Evolutionary conservation across 2,888 invertebrate species (phyloP).

Genomic region (Drosophila monieri): DNA sequence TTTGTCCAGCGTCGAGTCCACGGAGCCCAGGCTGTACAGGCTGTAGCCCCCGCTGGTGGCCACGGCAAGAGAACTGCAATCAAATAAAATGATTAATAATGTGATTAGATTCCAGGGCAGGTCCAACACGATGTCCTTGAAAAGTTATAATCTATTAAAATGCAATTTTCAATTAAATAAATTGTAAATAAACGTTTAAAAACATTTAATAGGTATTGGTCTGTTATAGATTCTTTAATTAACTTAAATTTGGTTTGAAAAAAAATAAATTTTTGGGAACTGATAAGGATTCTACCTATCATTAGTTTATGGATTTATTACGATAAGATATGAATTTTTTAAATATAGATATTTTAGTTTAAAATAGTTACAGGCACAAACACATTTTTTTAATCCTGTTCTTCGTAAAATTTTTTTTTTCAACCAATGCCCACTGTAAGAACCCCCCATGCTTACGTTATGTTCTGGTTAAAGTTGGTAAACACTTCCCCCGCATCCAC

Average conservation of each 20-base stretch:
- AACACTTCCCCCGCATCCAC: constrained; percentile 92
- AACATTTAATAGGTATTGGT: too few species aligned
- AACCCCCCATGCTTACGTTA: constrained; percentile 90
- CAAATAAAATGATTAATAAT: background rate
- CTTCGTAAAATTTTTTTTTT: background rate
- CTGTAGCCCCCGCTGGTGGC: constrained; percentile 96
- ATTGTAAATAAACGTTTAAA: too few species aligned
- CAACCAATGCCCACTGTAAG: background rate
- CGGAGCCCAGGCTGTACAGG: constrained; percentile 92
- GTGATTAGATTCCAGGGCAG: too few species aligned
- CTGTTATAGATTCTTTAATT: background rate
- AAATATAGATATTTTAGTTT: background rate
- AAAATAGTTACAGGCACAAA: too few species aligned
- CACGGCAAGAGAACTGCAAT: constrained; percentile 93
- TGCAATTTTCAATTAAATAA: too few species aligned
- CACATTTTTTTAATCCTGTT: too few species aligned
- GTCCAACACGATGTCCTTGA: too few species aligned
- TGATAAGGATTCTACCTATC: background rate
- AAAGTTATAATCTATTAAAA: too few species aligned
- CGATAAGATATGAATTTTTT: background rate
- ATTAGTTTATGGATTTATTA: background rate
- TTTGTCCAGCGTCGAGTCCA: constrained; percentile 92
- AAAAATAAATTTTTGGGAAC: background rate
- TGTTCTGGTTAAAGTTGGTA: constrained; percentile 98
- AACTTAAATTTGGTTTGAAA: background rate